These are phyloP conservation scores for Cheilosia urbana DNA, from an alignment of 2,888 invertebrate genomes.

Conservation along the genomic window DNA sequence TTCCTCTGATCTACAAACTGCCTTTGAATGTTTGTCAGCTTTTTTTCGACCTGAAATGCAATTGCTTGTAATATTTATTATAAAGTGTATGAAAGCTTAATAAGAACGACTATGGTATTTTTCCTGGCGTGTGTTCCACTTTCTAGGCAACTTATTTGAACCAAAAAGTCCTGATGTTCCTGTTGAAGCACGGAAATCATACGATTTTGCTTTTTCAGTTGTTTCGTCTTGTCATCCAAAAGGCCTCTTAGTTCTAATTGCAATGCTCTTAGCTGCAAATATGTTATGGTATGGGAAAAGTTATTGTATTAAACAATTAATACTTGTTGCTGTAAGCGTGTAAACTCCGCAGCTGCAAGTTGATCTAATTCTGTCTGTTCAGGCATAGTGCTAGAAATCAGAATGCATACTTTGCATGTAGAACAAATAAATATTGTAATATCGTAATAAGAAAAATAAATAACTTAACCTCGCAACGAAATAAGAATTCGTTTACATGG, in stretches of 20 bases:
- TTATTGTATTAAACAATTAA: slow-evolving; percentile 19
- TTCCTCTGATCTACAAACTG: slow-evolving; percentile 79
- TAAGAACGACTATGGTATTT: slow-evolving; percentile 78
- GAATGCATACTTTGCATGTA: too few relatives aligned
- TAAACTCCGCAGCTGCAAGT: slow-evolving; percentile 90
- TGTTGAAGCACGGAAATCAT: slow-evolving; percentile 81
- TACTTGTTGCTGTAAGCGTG: slow-evolving; percentile 91
- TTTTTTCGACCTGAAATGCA: slow-evolving; percentile 79
- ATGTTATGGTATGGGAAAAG: background rate
- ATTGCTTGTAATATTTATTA: background rate
- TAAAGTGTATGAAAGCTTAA: background rate
- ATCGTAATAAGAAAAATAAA: slow-evolving; percentile 1
- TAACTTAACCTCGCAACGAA: slow-evolving; percentile 14
- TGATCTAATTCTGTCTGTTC: slow-evolving; percentile 91
- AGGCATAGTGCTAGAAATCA: slow-evolving; percentile 77
- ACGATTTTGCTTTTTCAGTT: slow-evolving; percentile 82
- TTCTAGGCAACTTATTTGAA: slow-evolving; percentile 80
- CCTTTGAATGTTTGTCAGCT: slow-evolving; percentile 78
- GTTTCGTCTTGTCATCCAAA: slow-evolving; percentile 81
- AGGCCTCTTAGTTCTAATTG: slow-evolving; percentile 80
- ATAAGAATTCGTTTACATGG: background rate
- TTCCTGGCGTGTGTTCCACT: slow-evolving; percentile 81
- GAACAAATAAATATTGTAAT: background rate
- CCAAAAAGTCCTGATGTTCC: slow-evolving; percentile 81
- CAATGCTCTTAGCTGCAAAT: slow-evolving; percentile 79